Base-by-base conservation (phyloP, 2,113 vertebrate genomes). In the Grammomys dolichurus region DNA sequence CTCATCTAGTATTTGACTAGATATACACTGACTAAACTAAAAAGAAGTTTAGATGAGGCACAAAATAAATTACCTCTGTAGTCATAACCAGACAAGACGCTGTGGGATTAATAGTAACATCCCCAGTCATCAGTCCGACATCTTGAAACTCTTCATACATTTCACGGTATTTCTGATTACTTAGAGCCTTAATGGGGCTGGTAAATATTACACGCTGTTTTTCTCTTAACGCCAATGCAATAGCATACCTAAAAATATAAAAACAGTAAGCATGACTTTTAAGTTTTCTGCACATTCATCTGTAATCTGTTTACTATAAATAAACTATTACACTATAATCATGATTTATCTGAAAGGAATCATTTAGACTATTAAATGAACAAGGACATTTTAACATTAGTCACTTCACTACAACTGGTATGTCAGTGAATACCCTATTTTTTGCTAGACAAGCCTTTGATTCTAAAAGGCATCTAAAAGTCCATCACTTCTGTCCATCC, bases 141-240 rank as follows among this genome's bases (percentile, higher is more conserved):
- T 99, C 99, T 97, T 99, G 99, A 96, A 99, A 99, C 98, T 99
- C 99, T 97, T 99, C 99, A 73, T 99, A 99, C 99, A 99, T 99
- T 95, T 99, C 99, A 96, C 99, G 99, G 97, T 99, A 99, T 96
- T 99, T 99, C 98, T 99, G 99, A 97, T 99, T 99, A 97, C 99
- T 99, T 82, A 99, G 97, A 92, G 99, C 99, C 98, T 99, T 99
- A 97, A 99, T 99, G 84, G 99, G 99, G 97, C 99, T 99, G 60
- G 99, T 99, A 98, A 99, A 99, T 98, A 99, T 99, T 90, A 99
- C 99, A 60, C 99, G 99, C 96, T 99, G 99, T 94, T 99, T 99
- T 77, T 99, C 99, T 82, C 99, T 98, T 95, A 99, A 98, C 78
- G 99, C 99, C 89, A 99, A 96, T 4, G 99, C 99, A 60, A 99